These are phyloP conservation scores for Oreotragus oreotragus DNA, from an alignment of 2,113 vertebrate species.

Conservation along the genomic window DNA sequence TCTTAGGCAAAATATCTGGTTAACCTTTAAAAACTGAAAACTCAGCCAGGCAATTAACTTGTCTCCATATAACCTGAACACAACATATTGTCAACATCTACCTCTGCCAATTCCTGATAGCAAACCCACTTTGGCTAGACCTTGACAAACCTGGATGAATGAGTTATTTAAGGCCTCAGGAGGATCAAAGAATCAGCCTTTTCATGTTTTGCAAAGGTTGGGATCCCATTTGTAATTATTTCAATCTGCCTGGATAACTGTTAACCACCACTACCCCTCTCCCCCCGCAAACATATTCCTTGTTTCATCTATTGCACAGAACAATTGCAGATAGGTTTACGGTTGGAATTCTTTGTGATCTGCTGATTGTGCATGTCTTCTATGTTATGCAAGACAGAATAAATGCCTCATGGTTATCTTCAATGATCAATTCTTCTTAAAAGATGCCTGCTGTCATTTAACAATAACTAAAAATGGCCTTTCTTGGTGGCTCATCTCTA, in stretches of 20 bases:
- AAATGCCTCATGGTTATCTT: neutral
- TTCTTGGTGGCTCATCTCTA: neutral
- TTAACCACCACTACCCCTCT: neutral
- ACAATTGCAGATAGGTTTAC: neutral
- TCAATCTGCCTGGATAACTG: neutral
- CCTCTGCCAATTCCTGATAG: neutral
- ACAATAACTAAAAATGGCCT: neutral
- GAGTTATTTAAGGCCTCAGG: neutral
- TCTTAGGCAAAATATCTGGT: neutral
- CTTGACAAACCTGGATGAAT: neutral
- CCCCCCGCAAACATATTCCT: rapidly evolving
- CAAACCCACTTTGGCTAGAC: neutral
- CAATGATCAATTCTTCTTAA: neutral
- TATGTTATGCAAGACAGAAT: neutral
- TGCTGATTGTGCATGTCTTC: neutral
- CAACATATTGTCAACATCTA: neutral
- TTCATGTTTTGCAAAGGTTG: neutral
- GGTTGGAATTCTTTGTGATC: neutral
- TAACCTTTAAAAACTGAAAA: neutral
- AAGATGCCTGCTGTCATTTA: neutral
- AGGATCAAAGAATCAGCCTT: neutral
- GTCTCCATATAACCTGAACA: neutral
- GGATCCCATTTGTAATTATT: neutral
- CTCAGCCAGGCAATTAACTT: neutral
- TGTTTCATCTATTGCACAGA: neutral